Conservation (phyloP, 2,113 vertebrate genomes). For the Vulpes lagopus region DNA sequence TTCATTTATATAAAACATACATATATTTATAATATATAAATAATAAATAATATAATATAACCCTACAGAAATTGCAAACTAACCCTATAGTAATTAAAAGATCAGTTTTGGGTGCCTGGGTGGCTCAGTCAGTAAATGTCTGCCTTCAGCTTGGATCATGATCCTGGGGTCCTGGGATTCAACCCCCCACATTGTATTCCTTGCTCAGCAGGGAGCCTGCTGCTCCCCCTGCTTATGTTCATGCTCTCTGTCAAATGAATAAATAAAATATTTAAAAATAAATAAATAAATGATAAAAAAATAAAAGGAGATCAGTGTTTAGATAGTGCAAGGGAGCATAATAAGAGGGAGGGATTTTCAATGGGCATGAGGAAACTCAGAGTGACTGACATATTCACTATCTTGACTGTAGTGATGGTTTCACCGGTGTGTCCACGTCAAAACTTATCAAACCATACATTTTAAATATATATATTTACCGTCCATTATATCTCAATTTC, state of each 20-base stretch:
- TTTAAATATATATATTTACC: constrained; percentile 28
- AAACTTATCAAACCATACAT: constrained; percentile 11
- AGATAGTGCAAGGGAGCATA: not conserved
- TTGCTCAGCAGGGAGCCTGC: too few relatives aligned
- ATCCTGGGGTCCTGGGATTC: not conserved
- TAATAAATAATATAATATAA: too few relatives aligned
- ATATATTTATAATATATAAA: not conserved
- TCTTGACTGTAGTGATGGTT: not conserved
- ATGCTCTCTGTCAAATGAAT: too few relatives aligned
- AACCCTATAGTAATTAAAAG: not conserved
- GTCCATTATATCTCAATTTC: not conserved
- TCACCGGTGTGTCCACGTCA: not conserved
- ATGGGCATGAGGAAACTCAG: not conserved
- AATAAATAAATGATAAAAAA: too few relatives aligned
- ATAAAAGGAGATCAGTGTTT: not conserved
- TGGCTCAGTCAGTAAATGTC: not conserved
- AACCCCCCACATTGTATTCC: too few relatives aligned
- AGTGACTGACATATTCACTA: not conserved
- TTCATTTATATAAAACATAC: constrained; percentile 13
- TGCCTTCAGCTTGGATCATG: not conserved
- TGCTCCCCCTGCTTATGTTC: too few relatives aligned
- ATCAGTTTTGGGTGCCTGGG: not conserved
- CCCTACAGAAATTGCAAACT: constrained; percentile 20
- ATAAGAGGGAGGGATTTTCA: not conserved
- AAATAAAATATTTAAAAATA: too few relatives aligned